Percentiles rank a stretch among this genome's conserved stretches.
Evolutionary conservation across 1,140 invertebrate species (phyloP).

Genomic region (Trichoplusia ni): DNA sequence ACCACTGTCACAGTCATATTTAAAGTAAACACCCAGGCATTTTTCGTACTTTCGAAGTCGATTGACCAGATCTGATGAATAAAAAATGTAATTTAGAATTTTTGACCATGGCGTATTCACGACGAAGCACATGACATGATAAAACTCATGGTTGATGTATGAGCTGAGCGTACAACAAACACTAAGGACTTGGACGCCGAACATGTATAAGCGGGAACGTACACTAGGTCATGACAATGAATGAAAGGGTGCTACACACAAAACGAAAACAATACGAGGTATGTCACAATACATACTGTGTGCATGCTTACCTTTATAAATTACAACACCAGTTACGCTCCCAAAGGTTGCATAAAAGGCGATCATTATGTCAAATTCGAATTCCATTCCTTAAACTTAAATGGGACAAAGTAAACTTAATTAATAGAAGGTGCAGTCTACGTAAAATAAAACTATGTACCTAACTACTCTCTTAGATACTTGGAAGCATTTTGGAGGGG

Average conservation of each 20-base stretch:
- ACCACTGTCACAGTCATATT: too few species aligned
- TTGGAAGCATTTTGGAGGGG: conserved; percentile 38
- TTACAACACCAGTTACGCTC: conserved; percentile 80
- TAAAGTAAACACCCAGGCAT: too few species aligned
- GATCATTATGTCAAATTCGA: conserved; percentile 77
- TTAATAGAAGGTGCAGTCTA: conserved; percentile 75
- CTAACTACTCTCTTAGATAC: conserved; percentile 77
- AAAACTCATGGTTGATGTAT: conserved; percentile 14
- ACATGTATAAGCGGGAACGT: conserved; percentile 24
- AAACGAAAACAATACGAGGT: conserved; percentile 36
- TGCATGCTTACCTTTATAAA: conserved; percentile 81
- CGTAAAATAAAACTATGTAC: conserved; percentile 73
- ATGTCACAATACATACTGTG: conserved; percentile 71
- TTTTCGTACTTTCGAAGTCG: conserved; percentile 1
- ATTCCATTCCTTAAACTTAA: conserved; percentile 74
- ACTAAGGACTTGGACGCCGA: conserved; percentile 18
- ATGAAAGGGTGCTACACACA: conserved; percentile 2
- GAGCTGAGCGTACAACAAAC: conserved; percentile 1
- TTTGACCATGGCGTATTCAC: conserved; percentile 3
- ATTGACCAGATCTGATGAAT: too few species aligned
- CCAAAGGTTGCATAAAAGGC: conserved; percentile 81
- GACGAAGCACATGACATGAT: conserved; percentile 16
- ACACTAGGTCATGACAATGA: conserved; percentile 40
- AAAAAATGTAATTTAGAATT: too few species aligned
- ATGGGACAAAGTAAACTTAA: conserved; percentile 73